Conservation (phyloP, 2,797 vertebrate genomes). For the Kryptolebias ocellatus region DNA sequence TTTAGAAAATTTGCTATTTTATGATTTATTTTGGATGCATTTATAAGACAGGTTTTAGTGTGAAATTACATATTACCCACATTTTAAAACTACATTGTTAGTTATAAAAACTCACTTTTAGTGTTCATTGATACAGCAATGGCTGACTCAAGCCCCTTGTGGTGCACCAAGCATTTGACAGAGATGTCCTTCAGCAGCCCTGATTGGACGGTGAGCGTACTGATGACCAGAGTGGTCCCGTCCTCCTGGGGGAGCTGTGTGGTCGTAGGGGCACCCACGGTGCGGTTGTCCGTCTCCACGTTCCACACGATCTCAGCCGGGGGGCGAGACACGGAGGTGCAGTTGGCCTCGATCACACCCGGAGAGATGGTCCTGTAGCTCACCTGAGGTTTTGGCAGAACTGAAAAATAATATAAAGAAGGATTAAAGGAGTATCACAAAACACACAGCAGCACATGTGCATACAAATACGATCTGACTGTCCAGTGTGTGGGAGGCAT, state of each 20-base stretch:
- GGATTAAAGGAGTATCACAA: not conserved
- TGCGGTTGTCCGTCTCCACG: conserved; percentile 83
- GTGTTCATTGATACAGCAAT: conserved; percentile 87
- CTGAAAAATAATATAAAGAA: conserved; percentile 50
- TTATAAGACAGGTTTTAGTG: too few species aligned
- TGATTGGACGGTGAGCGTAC: conserved; percentile 77
- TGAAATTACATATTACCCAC: too few species aligned
- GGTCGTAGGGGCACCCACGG: conserved; percentile 74
- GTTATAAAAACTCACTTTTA: conserved; percentile 79
- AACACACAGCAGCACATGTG: not conserved
- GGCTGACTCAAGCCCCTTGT: conserved; percentile 83
- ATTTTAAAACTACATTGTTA: not conserved
- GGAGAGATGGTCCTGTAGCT: conserved; percentile 82
- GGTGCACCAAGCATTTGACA: conserved; percentile 85
- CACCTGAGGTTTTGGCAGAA: conserved; percentile 85
- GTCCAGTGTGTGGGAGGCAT: too few species aligned
- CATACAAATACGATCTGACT: not conserved
- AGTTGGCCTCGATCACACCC: conserved; percentile 85
- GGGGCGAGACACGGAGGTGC: conserved; percentile 79
- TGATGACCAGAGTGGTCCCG: conserved; percentile 82
- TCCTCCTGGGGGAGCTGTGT: conserved; percentile 65
- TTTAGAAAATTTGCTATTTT: not conserved
- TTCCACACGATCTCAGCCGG: conserved; percentile 84
- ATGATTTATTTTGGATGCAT: not conserved
- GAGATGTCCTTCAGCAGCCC: conserved; percentile 83